Conservation (phyloP, 1,140 invertebrate species). For the Lysiphlebus fabarum region DNA sequence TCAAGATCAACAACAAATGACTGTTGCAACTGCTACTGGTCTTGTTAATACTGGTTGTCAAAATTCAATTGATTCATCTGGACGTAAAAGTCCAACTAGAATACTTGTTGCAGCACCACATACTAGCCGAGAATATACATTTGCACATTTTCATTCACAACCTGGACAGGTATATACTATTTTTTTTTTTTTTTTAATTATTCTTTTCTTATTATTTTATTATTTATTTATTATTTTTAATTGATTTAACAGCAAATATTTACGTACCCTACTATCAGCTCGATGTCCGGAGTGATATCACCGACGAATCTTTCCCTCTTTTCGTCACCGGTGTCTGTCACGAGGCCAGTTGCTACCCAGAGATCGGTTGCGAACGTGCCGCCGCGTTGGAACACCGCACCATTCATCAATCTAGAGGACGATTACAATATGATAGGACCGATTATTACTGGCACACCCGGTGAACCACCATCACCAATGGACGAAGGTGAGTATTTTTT, state of each 20-base stretch:
- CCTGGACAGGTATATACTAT: slow-evolving; percentile 70
- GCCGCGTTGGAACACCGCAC: slow-evolving; percentile 79
- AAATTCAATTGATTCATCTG: slow-evolving; percentile 52
- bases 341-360: slow-evolving; percentile 62
- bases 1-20: slow-evolving; percentile 46
- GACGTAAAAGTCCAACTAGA: slow-evolving; percentile 52
- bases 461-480: slow-evolving; percentile 48
- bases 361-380: slow-evolving; percentile 59
- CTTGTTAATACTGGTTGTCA: slow-evolving; percentile 53
- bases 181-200: slow-evolving; percentile 1
- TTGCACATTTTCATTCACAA: slow-evolving; percentile 88
- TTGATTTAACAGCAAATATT: slow-evolving; percentile 67
- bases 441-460: slow-evolving; percentile 51
- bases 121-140: slow-evolving; percentile 72
- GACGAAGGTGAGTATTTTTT: slow-evolving; percentile 47
- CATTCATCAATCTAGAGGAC: slow-evolving; percentile 86
- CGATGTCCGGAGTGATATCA: slow-evolving; percentile 83
- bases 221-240: neutral
- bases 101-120: slow-evolving; percentile 53
- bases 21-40: slow-evolving; percentile 39
- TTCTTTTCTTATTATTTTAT: neutral
- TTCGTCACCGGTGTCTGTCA: slow-evolving; percentile 73
- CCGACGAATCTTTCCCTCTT: slow-evolving; percentile 87
- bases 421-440: slow-evolving; percentile 83
- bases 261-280: slow-evolving; percentile 79